Percentiles rank a stretch among this genome's conserved stretches.
These are phyloP conservation scores for Zootermopsis nevadensis DNA, from an alignment of 2,888 invertebrate genomes.

Conservation along the genomic window DNA sequence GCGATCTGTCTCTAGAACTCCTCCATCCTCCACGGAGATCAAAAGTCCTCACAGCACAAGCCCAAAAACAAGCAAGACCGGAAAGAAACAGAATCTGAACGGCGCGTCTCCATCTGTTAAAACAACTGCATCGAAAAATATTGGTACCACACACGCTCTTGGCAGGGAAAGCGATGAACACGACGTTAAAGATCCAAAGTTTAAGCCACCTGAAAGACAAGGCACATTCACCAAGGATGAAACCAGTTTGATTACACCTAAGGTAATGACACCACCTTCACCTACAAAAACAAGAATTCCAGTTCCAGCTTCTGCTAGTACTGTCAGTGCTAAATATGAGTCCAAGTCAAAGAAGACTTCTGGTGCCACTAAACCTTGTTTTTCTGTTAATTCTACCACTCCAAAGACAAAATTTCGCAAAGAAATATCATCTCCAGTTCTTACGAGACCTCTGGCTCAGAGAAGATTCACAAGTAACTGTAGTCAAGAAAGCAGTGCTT, in stretches of 20 bases:
- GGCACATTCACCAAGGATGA: conserved; percentile 94
- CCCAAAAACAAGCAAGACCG: conserved; percentile 35
- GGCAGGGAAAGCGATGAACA: conserved; percentile 28
- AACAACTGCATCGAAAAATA: conserved; percentile 42
- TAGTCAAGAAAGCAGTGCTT: conserved; percentile 14
- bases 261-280: conserved; percentile 57
- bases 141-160: conserved; percentile 30
- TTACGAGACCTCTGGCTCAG: conserved; percentile 24
- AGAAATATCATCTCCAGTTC: conserved; percentile 32
- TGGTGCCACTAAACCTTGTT: conserved; percentile 51
- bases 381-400: conserved; percentile 30
- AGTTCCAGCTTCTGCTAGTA: conserved; percentile 42
- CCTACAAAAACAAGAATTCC: conserved; percentile 58
- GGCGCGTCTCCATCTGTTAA: conserved; percentile 54
- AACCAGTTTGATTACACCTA: conserved; percentile 61
- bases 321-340: conserved; percentile 50
- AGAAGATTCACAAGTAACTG: conserved; percentile 9
- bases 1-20: conserved; percentile 57
- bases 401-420: conserved; percentile 11
- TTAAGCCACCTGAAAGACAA: conserved; percentile 78
- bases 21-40: conserved; percentile 57
- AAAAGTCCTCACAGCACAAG: conserved; percentile 51
- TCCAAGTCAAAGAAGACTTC: conserved; percentile 49
- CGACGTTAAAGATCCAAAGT: conserved; percentile 59
- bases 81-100: conserved; percentile 56